Percentiles rank a stretch among this genome's conserved stretches.
phyloP scores from a whole-genome alignment of 1,140 invertebrate species.

The Mamestra configurata region DNA sequence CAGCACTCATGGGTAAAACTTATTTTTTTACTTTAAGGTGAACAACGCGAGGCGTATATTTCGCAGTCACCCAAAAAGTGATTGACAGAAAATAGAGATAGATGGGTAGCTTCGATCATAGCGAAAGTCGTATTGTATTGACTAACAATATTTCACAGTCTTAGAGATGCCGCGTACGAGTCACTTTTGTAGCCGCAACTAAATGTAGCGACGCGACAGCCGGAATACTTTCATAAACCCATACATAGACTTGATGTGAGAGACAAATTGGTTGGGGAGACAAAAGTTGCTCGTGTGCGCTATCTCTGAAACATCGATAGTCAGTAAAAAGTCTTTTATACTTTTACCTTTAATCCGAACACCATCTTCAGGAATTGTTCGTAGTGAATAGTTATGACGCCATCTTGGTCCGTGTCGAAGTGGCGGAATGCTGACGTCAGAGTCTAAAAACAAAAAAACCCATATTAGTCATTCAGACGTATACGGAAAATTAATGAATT shows the following conservation, averaged over 20 bases:
- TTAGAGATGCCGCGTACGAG: too few relatives aligned
- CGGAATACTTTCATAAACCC: too few relatives aligned
- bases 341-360: slow-evolving; percentile 96
- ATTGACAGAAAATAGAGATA: neutral
- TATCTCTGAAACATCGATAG: neutral
- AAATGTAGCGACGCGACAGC: too few relatives aligned
- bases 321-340: slow-evolving; percentile 6
- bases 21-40: too few relatives aligned
- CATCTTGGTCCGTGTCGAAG: slow-evolving; percentile 97
- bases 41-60: slow-evolving; percentile 2
- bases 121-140: slow-evolving; percentile 1
- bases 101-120: neutral
- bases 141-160: neutral
- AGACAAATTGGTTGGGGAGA: too few relatives aligned
- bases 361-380: slow-evolving; percentile 99
- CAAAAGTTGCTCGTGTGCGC: too few relatives aligned
- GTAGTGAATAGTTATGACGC: slow-evolving; percentile 98
- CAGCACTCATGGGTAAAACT: too few relatives aligned
- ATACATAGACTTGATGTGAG: too few relatives aligned
- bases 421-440: slow-evolving; percentile 96
- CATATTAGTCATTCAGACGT: neutral
- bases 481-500: neutral
- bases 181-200: too few relatives aligned
- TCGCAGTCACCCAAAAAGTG: neutral
- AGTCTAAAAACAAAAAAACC: slow-evolving; percentile 90